Conservation (phyloP, 2,888 invertebrate genomes). For the Dilophus febrilis region DNA sequence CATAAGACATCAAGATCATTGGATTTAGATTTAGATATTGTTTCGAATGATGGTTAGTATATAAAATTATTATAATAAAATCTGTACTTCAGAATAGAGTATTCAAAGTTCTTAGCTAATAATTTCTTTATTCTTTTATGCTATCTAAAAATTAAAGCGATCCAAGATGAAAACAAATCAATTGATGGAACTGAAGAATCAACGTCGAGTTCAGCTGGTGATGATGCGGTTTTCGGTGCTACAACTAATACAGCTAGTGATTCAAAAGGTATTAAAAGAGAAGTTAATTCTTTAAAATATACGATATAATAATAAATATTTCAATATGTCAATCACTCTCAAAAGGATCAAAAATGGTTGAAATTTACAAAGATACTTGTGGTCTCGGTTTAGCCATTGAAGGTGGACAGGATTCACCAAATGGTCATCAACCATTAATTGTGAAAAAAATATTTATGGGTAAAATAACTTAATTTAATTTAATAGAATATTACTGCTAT, state of each 20-base stretch:
- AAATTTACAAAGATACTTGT: slow-evolving; percentile 54
- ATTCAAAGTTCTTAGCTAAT: no score
- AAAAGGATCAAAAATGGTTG: not conserved
- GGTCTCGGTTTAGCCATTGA: slow-evolving; percentile 90
- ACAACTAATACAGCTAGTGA: no score
- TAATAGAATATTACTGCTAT: not conserved
- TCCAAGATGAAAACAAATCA: not conserved
- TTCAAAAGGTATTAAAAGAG: no score
- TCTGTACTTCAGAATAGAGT: no score
- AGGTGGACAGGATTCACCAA: slow-evolving; percentile 80
- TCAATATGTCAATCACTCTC: not conserved
- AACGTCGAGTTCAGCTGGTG: no score
- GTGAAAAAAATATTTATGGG: slow-evolving; percentile 91
- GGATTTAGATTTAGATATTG: slow-evolving; percentile 27
- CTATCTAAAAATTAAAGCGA: no score
- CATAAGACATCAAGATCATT: slow-evolving; percentile 29
- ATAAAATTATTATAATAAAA: not conserved
- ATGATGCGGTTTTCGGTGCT: no score
- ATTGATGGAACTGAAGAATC: not conserved
- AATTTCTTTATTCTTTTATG: no score
- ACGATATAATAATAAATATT: no score
- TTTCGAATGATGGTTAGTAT: slow-evolving; percentile 22
- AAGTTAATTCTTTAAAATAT: no score
- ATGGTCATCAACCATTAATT: slow-evolving; percentile 73
- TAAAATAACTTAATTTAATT: slow-evolving; percentile 24